Evolutionary conservation across 2,888 invertebrate species (phyloP).

Genomic region (Pristionchus arcanus): DNA sequence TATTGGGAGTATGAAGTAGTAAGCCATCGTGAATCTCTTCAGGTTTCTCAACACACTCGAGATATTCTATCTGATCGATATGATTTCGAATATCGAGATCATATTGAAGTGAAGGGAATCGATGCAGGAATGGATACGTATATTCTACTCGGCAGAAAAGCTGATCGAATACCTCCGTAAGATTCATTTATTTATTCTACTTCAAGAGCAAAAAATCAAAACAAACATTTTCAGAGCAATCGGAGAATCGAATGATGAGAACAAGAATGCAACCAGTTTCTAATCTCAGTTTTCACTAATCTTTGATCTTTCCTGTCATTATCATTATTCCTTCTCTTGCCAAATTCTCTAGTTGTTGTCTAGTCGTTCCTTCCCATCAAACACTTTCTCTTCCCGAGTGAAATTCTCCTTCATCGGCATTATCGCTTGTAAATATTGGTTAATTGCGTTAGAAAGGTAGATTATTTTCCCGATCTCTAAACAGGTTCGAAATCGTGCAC

Average conservation of each 20-base stretch:
- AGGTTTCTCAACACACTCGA: conserved; percentile 77
- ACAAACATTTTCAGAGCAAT: background rate
- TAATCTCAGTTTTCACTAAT: background rate
- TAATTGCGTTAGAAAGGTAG: conserved; percentile 39
- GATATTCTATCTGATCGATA: conserved; percentile 85
- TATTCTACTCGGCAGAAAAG: conserved; percentile 74
- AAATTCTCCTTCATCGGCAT: background rate
- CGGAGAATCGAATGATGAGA: conserved; percentile 23
- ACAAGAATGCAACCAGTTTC: conserved; percentile 30
- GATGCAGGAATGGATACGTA: conserved; percentile 80
- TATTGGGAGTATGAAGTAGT: background rate
- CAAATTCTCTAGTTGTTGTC: conserved; percentile 20
- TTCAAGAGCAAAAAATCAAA: no score
- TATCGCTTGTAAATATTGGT: conserved; percentile 43
- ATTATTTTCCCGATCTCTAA: conserved; percentile 39
- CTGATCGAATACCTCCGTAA: conserved; percentile 65
- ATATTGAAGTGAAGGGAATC: conserved; percentile 93
- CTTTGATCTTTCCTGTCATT: conserved; percentile 20
- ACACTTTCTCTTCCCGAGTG: background rate
- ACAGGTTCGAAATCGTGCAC: background rate
- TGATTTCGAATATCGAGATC: conserved; percentile 92
- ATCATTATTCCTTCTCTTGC: conserved; percentile 34
- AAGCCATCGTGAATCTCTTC: background rate
- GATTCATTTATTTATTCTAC: background rate
- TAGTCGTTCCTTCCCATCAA: background rate